phyloP scores from a whole-genome alignment of 2,113 vertebrate genomes.

The Varanus komodoensis region DNA sequence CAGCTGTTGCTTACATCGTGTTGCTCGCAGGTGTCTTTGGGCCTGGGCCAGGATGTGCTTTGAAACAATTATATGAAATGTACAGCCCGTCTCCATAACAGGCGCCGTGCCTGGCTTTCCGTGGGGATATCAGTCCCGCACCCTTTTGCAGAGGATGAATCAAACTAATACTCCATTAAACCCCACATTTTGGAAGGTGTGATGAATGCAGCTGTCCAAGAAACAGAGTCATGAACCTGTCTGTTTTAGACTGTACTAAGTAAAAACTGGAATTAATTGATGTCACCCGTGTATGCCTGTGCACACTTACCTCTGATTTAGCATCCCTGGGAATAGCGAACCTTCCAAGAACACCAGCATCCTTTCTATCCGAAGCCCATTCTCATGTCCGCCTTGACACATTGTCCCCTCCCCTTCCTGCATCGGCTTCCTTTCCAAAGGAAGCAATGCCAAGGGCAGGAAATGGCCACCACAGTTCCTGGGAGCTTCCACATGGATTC shows the following conservation, averaged over 20 bases:
- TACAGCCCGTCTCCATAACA: not conserved
- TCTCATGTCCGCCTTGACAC: not conserved
- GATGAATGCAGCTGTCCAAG: not conserved
- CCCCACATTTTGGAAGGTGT: not conserved
- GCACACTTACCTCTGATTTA: not conserved
- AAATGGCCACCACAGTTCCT: not conserved
- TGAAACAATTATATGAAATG: not conserved
- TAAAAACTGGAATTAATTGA: not conserved
- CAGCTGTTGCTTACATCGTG: not conserved
- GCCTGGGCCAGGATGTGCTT: not conserved
- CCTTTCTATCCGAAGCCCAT: not conserved
- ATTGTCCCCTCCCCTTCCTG: not conserved
- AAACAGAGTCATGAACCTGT: not conserved
- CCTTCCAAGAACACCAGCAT: not conserved
- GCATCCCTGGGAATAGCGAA: not conserved
- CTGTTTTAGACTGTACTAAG: not conserved
- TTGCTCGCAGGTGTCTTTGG: not conserved
- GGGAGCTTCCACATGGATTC: not conserved
- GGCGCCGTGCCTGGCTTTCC: not conserved
- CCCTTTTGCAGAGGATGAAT: not conserved
- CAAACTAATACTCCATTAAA: not conserved
- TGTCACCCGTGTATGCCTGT: not conserved
- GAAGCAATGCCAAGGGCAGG: not conserved
- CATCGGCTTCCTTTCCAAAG: not conserved
- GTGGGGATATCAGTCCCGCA: not conserved